phyloP scores from a whole-genome alignment of 1,140 invertebrate species.

The Mycetomoellerius zeteki region DNA sequence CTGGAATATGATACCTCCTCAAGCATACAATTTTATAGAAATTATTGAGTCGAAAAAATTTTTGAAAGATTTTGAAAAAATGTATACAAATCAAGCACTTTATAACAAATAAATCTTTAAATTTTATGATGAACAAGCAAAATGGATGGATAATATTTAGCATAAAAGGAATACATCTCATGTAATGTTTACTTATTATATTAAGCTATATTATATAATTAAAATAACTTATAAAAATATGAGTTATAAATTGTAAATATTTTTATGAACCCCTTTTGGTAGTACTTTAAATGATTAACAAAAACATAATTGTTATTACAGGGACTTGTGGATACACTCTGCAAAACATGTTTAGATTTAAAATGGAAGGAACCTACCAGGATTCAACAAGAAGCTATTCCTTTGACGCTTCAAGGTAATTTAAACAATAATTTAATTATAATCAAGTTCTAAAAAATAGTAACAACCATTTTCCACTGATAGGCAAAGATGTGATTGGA shows the following conservation, averaged over 20 bases:
- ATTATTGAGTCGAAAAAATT: too few relatives aligned
- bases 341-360: constrained; percentile 95
- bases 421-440: constrained; percentile 6
- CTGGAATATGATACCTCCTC: too few relatives aligned
- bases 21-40: too few relatives aligned
- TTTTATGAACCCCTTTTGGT: not conserved
- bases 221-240: not conserved
- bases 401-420: constrained; percentile 94
- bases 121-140: not conserved
- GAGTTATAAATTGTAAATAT: not conserved
- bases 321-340: constrained; percentile 97
- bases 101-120: not conserved
- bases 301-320: constrained; percentile 81
- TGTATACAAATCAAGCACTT: too few relatives aligned
- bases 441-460: not conserved
- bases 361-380: constrained; percentile 98
- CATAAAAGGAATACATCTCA: not conserved
- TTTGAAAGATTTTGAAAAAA: too few relatives aligned
- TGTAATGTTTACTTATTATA: not conserved
- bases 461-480: constrained; percentile 6
- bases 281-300: not conserved
- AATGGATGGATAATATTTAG: not conserved
- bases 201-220: not conserved
- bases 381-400: constrained; percentile 98
- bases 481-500: constrained; percentile 97